Percentiles rank a stretch among this genome's conserved stretches.
These are phyloP conservation scores for Listronotus bonariensis DNA, from an alignment of 1,140 invertebrate genomes.

Conservation along the genomic window DNA sequence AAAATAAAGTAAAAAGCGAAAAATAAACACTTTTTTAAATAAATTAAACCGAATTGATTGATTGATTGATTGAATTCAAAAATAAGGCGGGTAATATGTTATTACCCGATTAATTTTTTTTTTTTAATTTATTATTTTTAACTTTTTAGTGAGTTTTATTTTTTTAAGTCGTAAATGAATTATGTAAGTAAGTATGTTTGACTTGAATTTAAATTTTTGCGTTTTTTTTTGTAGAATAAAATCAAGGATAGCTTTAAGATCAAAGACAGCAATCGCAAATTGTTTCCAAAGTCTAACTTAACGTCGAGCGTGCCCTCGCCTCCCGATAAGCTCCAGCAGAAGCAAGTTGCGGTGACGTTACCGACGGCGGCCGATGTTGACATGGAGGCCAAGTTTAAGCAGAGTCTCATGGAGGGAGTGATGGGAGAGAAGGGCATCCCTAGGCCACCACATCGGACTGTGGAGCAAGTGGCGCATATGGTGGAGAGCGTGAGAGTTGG, in stretches of 20 bases:
- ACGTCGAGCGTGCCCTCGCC: constrained; percentile 8
- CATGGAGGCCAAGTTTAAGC: constrained; percentile 67
- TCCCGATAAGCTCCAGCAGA: constrained; percentile 37
- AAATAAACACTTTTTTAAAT: too few species aligned
- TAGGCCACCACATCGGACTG: constrained; percentile 47
- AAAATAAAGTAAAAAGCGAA: too few species aligned
- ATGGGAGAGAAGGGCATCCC: constrained; percentile 47
- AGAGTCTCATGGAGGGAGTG: constrained; percentile 61
- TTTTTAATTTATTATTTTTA: too few species aligned
- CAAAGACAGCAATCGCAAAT: constrained; percentile 60
- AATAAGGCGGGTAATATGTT: too few species aligned
- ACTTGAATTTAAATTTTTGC: not conserved
- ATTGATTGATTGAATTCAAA: too few species aligned
- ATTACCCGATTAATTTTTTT: too few species aligned
- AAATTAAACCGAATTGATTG: too few species aligned
- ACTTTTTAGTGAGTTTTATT: too few species aligned
- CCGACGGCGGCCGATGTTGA: constrained; percentile 54
- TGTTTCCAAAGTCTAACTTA: constrained; percentile 20
- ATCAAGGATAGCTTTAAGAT: constrained; percentile 50
- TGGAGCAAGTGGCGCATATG: constrained; percentile 38
- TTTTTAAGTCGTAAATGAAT: too few species aligned
- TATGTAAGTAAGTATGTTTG: too few species aligned
- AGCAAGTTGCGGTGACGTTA: constrained; percentile 42
- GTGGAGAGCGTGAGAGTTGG: constrained; percentile 8
- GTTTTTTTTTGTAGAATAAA: constrained; percentile 38